phyloP scores from a whole-genome alignment of 1,140 invertebrate genomes.

The Formica selysi region DNA sequence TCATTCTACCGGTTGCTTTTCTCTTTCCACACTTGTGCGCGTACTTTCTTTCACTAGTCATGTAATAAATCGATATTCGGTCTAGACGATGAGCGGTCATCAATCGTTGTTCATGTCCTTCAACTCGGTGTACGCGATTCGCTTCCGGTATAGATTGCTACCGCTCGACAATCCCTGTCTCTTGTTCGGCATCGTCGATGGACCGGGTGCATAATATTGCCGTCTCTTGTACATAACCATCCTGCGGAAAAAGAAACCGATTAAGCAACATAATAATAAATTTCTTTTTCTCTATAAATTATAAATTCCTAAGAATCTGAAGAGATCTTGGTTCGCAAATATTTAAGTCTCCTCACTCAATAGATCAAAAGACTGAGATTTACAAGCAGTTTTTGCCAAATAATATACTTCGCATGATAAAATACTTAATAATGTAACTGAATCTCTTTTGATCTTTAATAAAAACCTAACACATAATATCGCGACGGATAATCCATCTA shows the following conservation, averaged over 20 bases:
- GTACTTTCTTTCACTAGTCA: constrained; percentile 39
- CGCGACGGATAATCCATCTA: neutral
- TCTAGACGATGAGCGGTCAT: constrained; percentile 72
- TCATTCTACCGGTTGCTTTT: neutral
- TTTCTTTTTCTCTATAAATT: too few relatives aligned
- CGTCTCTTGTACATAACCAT: constrained; percentile 84
- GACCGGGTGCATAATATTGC: constrained; percentile 80
- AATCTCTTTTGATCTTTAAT: too few relatives aligned
- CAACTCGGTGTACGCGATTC: constrained; percentile 84
- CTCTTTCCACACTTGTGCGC: neutral
- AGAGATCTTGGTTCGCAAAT: too few relatives aligned
- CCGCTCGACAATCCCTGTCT: constrained; percentile 66
- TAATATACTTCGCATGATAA: too few relatives aligned
- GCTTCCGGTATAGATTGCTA: constrained; percentile 80
- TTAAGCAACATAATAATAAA: neutral
- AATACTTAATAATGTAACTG: too few relatives aligned
- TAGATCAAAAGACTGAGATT: too few relatives aligned
- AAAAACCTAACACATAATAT: too few relatives aligned
- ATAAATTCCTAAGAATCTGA: too few relatives aligned
- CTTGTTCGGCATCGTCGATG: constrained; percentile 79
- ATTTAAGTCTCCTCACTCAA: too few relatives aligned
- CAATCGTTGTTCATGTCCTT: constrained; percentile 85
- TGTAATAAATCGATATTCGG: constrained; percentile 57
- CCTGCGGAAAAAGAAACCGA: constrained; percentile 72
- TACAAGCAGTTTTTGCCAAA: too few relatives aligned